Evolutionary conservation across 2,888 invertebrate species (phyloP).

Genomic region (Pardosa pseudoannulata): DNA sequence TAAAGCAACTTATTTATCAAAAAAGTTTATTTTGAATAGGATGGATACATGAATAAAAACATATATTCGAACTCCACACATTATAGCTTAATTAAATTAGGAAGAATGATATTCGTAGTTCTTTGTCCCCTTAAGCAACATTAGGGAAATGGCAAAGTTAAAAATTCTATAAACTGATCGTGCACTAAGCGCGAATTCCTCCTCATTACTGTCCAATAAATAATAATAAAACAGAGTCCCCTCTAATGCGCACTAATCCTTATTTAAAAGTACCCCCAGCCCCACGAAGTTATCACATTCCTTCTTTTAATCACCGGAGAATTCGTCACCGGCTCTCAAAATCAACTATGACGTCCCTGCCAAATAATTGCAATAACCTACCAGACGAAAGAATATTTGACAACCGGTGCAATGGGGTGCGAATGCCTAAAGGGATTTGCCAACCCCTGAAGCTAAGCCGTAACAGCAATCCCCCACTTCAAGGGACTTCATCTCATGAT

Average conservation of each 20-base stretch:
- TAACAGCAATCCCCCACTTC: neutral
- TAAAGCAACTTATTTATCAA: no score
- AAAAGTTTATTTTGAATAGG: no score
- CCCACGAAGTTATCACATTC: neutral
- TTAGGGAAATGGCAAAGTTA: no score
- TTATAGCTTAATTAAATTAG: no score
- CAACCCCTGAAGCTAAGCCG: neutral
- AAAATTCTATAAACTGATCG: no score
- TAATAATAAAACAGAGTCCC: no score
- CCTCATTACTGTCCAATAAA: no score
- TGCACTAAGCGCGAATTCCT: no score
- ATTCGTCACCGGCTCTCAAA: neutral
- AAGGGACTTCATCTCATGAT: neutral
- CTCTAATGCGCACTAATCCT: neutral
- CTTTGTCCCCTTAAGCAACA: no score
- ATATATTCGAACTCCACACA: no score
- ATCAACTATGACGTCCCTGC: neutral
- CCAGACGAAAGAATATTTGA: neutral
- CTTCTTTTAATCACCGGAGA: neutral
- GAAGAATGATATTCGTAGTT: no score
- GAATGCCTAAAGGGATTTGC: neutral
- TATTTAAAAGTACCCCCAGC: neutral
- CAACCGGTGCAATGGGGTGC: conserved; percentile 1
- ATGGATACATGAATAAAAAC: no score
- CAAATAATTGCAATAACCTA: neutral